phyloP scores from a whole-genome alignment of 2,888 invertebrate genomes.

The Hartigia nigra region DNA sequence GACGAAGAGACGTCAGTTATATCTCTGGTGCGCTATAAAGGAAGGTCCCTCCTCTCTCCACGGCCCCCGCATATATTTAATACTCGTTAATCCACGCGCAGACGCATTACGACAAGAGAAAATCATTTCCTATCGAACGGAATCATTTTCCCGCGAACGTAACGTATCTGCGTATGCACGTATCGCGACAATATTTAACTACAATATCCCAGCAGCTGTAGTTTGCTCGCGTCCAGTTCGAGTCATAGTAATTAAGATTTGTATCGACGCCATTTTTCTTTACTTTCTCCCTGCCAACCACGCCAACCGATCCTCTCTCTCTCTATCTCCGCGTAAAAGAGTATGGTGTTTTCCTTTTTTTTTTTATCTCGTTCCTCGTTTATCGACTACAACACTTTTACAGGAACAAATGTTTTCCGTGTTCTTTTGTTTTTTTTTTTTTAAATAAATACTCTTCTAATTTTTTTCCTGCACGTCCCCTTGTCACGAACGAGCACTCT shows the following conservation, averaged over 20 bases:
- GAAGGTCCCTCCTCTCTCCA: constrained; percentile 63
- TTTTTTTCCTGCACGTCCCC: background rate
- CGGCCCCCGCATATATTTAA: constrained; percentile 65
- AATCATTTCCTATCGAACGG: background rate
- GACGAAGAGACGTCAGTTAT: constrained; percentile 25
- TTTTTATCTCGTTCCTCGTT: background rate
- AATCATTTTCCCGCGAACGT: background rate
- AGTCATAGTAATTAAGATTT: background rate
- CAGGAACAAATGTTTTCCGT: background rate
- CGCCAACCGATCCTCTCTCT: background rate
- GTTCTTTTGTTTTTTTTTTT: background rate
- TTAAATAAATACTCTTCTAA: background rate
- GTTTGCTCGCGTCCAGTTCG: constrained; percentile 5
- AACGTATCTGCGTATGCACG: background rate
- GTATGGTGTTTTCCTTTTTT: background rate
- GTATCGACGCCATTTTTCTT: background rate
- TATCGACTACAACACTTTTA: background rate
- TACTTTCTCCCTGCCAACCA: background rate
- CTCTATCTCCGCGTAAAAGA: background rate
- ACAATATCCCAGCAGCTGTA: constrained; percentile 45
- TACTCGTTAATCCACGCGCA: constrained; percentile 46
- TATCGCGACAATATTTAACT: constrained; percentile 34
- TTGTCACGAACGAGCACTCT: background rate
- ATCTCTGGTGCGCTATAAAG: constrained; percentile 38
- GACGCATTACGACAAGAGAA: background rate